A percentile compares a stretch with the other conserved stretches of the same genome.
These are phyloP conservation scores for Rhopalosiphum maidis DNA, from an alignment of 1,140 invertebrate genomes.

Conservation along the genomic window DNA sequence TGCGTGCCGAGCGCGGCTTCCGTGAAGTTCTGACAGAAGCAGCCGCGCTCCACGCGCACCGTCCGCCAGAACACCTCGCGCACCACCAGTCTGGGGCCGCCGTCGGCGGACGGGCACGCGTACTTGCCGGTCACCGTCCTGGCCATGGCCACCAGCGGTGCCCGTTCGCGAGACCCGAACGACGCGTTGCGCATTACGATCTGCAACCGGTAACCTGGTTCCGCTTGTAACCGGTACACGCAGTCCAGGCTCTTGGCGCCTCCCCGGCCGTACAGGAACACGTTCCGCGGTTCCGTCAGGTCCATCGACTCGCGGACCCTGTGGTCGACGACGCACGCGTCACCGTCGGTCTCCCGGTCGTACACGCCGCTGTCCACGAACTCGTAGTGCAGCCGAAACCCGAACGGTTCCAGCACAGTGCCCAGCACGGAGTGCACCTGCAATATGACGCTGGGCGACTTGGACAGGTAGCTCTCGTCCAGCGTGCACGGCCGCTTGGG, in stretches of 20 bases:
- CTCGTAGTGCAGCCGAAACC: slow-evolving; percentile 69
- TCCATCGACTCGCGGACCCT: slow-evolving; percentile 68
- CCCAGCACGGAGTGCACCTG: slow-evolving; percentile 62
- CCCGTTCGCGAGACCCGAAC: slow-evolving; percentile 70
- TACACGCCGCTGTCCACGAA: slow-evolving; percentile 82
- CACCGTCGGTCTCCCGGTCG: slow-evolving; percentile 66
- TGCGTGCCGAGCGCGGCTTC: slow-evolving; percentile 71
- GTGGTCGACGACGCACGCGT: slow-evolving; percentile 67
- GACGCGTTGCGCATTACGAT: slow-evolving; percentile 76
- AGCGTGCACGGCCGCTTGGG: slow-evolving; percentile 76
- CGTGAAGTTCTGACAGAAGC: slow-evolving; percentile 78
- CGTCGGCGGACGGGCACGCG: slow-evolving; percentile 14
- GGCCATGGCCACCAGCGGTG: slow-evolving; percentile 65
- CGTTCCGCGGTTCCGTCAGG: slow-evolving; percentile 75
- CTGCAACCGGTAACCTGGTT: slow-evolving; percentile 69
- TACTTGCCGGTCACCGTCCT: slow-evolving; percentile 67
- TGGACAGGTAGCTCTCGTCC: slow-evolving; percentile 81
- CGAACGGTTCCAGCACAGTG: slow-evolving; percentile 66
- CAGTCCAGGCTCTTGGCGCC: slow-evolving; percentile 78
- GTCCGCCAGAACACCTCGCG: slow-evolving; percentile 72
- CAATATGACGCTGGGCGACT: slow-evolving; percentile 63
- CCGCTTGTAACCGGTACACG: slow-evolving; percentile 75
- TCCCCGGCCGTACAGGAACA: slow-evolving; percentile 81
- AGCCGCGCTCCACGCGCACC: slow-evolving; percentile 70
- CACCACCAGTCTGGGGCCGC: slow-evolving; percentile 66